Percentiles rank a stretch among this genome's conserved stretches.
Evolutionary conservation across 2,888 invertebrate species (phyloP).

Genomic region (Scotopteryx bipunctaria): DNA sequence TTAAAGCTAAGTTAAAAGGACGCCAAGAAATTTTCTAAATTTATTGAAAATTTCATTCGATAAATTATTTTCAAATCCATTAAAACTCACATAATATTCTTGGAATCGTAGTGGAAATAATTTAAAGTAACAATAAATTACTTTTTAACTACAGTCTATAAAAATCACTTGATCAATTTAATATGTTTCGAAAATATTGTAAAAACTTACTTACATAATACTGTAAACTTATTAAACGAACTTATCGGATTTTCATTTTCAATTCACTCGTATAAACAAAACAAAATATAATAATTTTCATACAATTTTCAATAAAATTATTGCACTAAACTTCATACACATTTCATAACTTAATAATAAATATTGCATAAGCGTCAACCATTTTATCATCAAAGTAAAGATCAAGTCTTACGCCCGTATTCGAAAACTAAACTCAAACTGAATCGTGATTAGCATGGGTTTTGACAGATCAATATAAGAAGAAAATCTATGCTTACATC

Average conservation of each 20-base stretch:
- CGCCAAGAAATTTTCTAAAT: slow-evolving; percentile 61
- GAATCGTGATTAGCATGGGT: too few species aligned
- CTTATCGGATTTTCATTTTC: slow-evolving; percentile 61
- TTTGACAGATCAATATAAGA: background rate
- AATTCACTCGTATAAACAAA: slow-evolving; percentile 63
- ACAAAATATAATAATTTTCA: slow-evolving; percentile 79
- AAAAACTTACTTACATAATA: slow-evolving; percentile 77
- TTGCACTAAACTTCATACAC: slow-evolving; percentile 78
- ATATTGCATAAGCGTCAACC: slow-evolving; percentile 80
- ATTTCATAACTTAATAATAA: slow-evolving; percentile 81
- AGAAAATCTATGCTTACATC: background rate
- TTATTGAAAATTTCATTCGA: slow-evolving; percentile 53
- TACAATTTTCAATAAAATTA: slow-evolving; percentile 80
- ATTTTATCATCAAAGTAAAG: slow-evolving; percentile 68
- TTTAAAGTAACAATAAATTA: slow-evolving; percentile 82
- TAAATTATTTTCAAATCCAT: slow-evolving; percentile 47
- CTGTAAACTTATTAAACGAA: slow-evolving; percentile 72
- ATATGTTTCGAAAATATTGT: slow-evolving; percentile 46
- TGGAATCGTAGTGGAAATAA: slow-evolving; percentile 76
- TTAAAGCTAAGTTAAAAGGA: slow-evolving; percentile 77
- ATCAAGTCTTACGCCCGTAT: slow-evolving; percentile 59
- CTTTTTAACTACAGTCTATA: slow-evolving; percentile 73
- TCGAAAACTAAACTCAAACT: background rate
- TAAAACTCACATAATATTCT: slow-evolving; percentile 57
- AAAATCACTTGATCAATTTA: slow-evolving; percentile 69